Evolutionary conservation across 1,140 invertebrate species (phyloP).

Genomic region (Lysiphlebus fabarum): DNA sequence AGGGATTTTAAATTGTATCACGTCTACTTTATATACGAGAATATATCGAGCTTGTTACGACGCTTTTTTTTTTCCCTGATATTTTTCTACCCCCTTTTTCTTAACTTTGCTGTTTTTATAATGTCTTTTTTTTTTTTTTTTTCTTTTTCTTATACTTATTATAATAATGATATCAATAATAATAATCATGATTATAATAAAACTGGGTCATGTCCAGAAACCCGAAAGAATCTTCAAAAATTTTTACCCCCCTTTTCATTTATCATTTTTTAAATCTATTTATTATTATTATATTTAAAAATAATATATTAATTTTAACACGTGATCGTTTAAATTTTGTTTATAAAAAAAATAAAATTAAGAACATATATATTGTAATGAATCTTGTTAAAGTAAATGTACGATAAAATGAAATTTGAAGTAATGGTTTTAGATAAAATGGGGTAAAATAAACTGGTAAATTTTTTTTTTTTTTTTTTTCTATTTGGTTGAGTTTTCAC

Average conservation of each 20-base stretch:
- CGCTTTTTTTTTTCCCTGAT: not conserved
- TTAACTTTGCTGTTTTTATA: not conserved
- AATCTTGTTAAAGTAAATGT: constrained; percentile 23
- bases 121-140: not conserved
- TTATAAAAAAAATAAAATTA: too few relatives aligned
- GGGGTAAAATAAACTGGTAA: not conserved
- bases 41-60: not conserved
- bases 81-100: not conserved
- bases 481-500: constrained; percentile 23
- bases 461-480: not conserved
- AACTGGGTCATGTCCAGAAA: constrained; percentile 10
- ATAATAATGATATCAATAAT: not conserved
- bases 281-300: constrained; percentile 1
- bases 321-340: too few relatives aligned
- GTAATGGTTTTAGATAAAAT: constrained; percentile 25
- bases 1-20: not conserved
- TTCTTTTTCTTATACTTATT: not conserved
- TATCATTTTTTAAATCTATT: not conserved
- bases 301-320: not conserved
- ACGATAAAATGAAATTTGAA: constrained; percentile 30
- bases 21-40: not conserved
- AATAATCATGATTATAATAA: constrained; percentile 7
- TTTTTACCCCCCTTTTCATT: not conserved
- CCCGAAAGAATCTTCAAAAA: not conserved
- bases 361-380: too few relatives aligned